Base-by-base conservation (phyloP, 2,888 invertebrate genomes). In the Drosophila hawaiiensis region DNA sequence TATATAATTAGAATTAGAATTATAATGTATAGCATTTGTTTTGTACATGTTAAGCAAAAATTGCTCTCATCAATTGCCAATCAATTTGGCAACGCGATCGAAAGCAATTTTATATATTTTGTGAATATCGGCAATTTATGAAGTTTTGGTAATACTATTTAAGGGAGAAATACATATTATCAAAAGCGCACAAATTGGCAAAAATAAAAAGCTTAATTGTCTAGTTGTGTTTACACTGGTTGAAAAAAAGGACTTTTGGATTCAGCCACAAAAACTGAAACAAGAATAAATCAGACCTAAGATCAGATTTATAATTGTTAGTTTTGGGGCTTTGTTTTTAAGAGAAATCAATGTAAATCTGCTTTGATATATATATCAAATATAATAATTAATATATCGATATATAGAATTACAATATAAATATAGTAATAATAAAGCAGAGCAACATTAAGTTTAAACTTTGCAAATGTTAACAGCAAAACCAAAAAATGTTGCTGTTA, bases 1-100 rank as follows among this genome's bases (percentile, higher is more conserved):
- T n/a, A 41, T 14, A 35, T 4, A 41, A 9, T 25, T 16, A 7
- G 2, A 47, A 4, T 16, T n/a, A 56, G 5, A 66, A 63, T 79
- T 76, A 72, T 73, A 68, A 69, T 70, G 64, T 73, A 74, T 78
- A 82, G 71, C 55, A 70, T 86, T 89, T 86, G 84, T 84, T 89
- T 89, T 86, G 84, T 86, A 89, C 87, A 88, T 74, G 54, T 84
- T 80, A 64, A 81, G 79, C 70, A 74, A 88, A 88, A 84, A 88
- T 72, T 64, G 68, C 76, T 63, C 49, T 66, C 69, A 73, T 73
- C 66, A 73, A 56, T 78, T 83, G 84, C 83, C 79, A 79, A 82
- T 73, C 9, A 52, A 6, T 76, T 80, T 80, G 80, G 76, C 82
- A 86, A 80, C 61, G 54, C 58, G 74, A 77, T 63, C 66, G 68